phyloP scores from a whole-genome alignment of 2,797 vertebrate genomes.

The Eulemur mongoz region DNA sequence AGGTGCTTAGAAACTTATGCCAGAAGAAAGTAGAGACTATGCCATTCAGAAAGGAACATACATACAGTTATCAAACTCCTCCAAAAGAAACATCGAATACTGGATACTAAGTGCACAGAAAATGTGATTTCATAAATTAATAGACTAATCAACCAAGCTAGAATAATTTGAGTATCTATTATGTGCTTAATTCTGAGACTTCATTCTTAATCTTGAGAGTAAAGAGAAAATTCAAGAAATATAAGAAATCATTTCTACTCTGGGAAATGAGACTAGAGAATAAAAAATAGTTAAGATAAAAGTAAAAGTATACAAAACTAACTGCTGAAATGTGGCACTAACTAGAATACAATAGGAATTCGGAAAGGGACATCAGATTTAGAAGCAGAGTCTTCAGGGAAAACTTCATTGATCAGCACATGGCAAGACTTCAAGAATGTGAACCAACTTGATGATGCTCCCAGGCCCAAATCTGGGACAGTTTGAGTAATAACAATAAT shows the following conservation, averaged over 20 bases:
- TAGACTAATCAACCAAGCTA: not conserved
- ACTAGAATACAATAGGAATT: not conserved
- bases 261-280: not conserved
- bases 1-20: constrained; percentile 60
- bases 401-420: not conserved
- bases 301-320: not conserved
- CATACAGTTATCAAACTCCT: not conserved
- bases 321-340: not conserved
- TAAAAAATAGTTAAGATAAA: not conserved
- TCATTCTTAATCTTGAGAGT: not conserved
- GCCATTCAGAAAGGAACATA: not conserved
- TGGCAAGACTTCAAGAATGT: not conserved
- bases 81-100: not conserved
- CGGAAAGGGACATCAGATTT: not conserved
- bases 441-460: not conserved
- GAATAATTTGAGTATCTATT: not conserved
- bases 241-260: not conserved
- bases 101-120: not conserved
- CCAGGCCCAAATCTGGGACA: not conserved
- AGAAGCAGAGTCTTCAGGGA: not conserved
- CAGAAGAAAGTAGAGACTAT: constrained; percentile 31
- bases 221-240: not conserved
- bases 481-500: not conserved
- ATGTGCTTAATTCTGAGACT: not conserved
- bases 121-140: not conserved